Evolutionary conservation across 1,140 invertebrate genomes (phyloP), one percentile per base, ranked within the genome.

Genomic region (Yoshiicerus persimilis): DNA sequence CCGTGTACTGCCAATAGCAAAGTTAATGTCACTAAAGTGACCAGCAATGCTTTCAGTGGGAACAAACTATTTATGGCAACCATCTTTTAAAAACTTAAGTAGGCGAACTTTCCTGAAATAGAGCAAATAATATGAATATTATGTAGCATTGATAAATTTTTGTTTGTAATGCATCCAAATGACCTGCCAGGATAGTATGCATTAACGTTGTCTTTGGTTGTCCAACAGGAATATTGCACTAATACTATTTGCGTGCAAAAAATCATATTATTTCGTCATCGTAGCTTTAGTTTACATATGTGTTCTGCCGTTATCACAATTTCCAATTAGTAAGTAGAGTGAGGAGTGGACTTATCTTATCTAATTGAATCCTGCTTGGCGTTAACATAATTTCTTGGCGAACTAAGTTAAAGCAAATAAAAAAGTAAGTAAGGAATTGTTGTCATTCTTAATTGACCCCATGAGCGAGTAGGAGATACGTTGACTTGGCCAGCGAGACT

Each of bases 21-120:
- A 11, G 70, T 77, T 38, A 87, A 70, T 16, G 86, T 36, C 30
- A 86, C 86, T 56, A 87, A 75, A 56, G 88, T 62, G 47, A 83
- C 39, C 47, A 87, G 66, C 32, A 86, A 38, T 16, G 87, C 39
- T 39, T 83, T 84, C 62, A 89, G 25, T 34, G 75, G 86, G 34
- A 86, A 66, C 77, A 34, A 38, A 27, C 30, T 85, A 39, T 86
- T 84, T 20, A 83, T 13, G 23, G 39, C 23, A 13, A 39, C 39
- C 86, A 80, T 87, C 16, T 87, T 66, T 27, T 36, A 16, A 8
- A n/a, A n/a, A n/a, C 0, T 36, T 80, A 2, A 9, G 75, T 16
- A 13, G 20, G 36, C 8, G 16, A 80, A 36, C 13, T 6, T 77
- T 36, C 34, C 75, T 80, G 30, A 80, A 80, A 66, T n/a, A n/a